Evolutionary conservation across 2,888 invertebrate species (phyloP), one percentile per base, ranked within the genome.

Genomic region (Diaphora mendica): DNA sequence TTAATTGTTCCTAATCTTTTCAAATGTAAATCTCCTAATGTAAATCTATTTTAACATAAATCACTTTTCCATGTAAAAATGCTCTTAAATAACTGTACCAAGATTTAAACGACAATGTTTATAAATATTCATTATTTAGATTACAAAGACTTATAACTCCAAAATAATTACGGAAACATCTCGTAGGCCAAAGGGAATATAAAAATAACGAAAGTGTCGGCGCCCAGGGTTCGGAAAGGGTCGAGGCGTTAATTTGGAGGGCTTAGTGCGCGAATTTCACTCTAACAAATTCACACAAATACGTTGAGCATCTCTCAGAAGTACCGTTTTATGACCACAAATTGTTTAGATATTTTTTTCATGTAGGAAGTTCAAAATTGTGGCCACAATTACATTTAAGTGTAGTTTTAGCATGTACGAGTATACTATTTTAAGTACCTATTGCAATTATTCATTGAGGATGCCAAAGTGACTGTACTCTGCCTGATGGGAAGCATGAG

Each of bases 201-300:
- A 81, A 81, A 83, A 83, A 83, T 83, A 81, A 79, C 83, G 66
- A 70, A 75, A 76, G 70, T 73, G 72, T 71, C 73, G 72, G 55
- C 67, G 77, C 83, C 73, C 74, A 77, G 62, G 35, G 39, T 73
- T 70, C 64, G 71, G 51, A 64, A 77, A 85, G 84, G 85, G 82
- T 85, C 82, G 75, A 74, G 64, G 79, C 84, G 82, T 85, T 83
- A 83, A 83, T 83, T 83, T 85, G 76, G 67, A 72, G 66, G 74
- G 84, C 76, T 85, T 83, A 83, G 76, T 66, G 48, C 33, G 70
- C 26, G 51, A 72, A 51, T 64, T 64, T 68, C 71, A 71, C 69
- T 62, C 68, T 79, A 79, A 82, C 85, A 76, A 83, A 83, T 85
- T 82, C 75, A 77, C 81, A 75, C 70, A 81, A 85, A 85, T 76